Percentiles rank a stretch among this genome's conserved stretches.
These are phyloP conservation scores for Elachura formosa DNA, from an alignment of 2,113 vertebrate genomes.

Conservation along the genomic window DNA sequence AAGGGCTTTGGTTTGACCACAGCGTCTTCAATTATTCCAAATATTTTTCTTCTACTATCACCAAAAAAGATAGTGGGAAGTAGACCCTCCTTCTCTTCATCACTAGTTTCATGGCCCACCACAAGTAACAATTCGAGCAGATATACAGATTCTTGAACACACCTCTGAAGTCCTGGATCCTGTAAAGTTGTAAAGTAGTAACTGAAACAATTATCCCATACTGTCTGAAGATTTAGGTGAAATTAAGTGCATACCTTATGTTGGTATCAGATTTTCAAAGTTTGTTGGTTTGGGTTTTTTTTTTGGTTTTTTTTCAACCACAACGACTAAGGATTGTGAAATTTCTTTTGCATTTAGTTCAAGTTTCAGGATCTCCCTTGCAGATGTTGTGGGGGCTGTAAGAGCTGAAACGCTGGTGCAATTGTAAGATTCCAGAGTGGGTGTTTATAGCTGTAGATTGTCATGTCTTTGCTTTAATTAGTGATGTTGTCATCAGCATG, in stretches of 20 bases:
- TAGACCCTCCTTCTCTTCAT: background rate
- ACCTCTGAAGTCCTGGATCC: background rate
- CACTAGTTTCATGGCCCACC: background rate
- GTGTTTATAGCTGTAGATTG: background rate
- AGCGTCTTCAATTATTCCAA: background rate
- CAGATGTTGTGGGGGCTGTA: background rate
- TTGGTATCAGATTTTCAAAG: background rate
- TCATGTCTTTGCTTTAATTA: background rate
- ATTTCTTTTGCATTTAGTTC: background rate
- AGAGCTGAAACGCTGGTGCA: background rate
- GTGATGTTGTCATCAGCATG: background rate
- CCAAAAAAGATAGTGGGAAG: background rate
- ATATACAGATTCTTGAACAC: background rate
- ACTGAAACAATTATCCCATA: background rate
- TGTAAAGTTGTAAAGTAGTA: background rate
- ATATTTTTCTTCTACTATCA: background rate
- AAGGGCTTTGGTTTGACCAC: background rate
- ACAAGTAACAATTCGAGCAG: background rate
- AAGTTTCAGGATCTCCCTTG: background rate
- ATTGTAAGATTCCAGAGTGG: background rate
- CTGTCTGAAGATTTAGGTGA: background rate
- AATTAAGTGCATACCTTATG: background rate
- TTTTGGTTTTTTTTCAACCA: background rate
- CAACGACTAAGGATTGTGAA: background rate
- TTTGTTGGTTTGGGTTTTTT: rapidly evolving